Percentiles rank a stretch among this genome's conserved stretches.
phyloP scores from a whole-genome alignment of 2,113 vertebrate species.

The Coptodon rendalli region DNA sequence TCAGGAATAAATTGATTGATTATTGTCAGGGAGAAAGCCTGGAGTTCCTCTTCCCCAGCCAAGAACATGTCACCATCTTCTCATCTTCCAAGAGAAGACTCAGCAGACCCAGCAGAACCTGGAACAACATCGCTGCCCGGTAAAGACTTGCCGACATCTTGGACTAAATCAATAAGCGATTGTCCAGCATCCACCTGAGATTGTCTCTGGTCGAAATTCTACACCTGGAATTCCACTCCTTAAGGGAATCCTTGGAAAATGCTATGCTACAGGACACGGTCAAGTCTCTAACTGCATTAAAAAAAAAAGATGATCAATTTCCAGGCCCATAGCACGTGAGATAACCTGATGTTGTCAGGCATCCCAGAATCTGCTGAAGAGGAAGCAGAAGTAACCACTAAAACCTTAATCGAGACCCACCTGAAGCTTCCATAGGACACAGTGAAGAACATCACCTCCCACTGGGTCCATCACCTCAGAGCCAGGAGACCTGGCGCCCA shows the following conservation, averaged over 20 bases:
- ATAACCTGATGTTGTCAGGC: background rate
- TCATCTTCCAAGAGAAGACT: background rate
- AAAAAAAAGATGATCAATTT: background rate
- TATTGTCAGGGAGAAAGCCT: background rate
- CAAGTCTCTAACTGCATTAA: background rate
- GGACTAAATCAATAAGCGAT: background rate
- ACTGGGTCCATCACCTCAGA: background rate
- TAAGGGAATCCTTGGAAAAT: background rate
- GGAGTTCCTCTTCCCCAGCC: background rate
- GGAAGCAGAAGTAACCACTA: background rate
- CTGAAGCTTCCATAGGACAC: background rate
- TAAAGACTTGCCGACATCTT: background rate
- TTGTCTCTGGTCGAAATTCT: background rate
- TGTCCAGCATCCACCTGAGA: background rate
- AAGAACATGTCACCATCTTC: background rate
- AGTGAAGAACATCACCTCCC: background rate
- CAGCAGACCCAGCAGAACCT: background rate
- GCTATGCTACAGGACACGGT: background rate
- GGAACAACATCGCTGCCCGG: background rate
- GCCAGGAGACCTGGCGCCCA: background rate
- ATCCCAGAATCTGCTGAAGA: background rate
- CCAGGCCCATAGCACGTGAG: background rate
- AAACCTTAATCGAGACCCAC: background rate
- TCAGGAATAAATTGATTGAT: background rate
- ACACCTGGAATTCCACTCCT: background rate